Base-by-base conservation (phyloP, 2,113 vertebrate genomes). In the Uria lomvia region DNA sequence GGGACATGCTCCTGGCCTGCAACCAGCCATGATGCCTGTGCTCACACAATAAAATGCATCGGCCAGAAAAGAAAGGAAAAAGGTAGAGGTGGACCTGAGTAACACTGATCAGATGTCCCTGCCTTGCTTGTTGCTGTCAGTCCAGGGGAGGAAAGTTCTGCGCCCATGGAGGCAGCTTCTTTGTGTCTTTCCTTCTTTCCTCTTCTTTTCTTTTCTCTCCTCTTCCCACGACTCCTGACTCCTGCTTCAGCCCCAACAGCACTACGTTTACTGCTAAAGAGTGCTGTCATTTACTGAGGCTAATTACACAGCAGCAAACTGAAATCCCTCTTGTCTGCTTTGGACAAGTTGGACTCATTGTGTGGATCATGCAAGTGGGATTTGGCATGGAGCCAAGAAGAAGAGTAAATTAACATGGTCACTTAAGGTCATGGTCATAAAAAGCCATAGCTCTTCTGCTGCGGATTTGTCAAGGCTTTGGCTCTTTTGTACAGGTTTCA, bases 391-490 rank as follows among this genome's bases (percentile, higher is more conserved):
- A 82, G 74, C 85, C 90, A 94, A 74, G 47, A 82, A 90, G 77
- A 87, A 60, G 60, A 87, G 43, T 72, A 65, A 78, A 95, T 88
- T 59, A 85, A 49, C 18, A 26, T 76, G 70, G 77, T 91, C 90
- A 73, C 58, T 91, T 96, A 75, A 95, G 85, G 85, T 94, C 87
- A 76, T n/a, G 36, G 58, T 88, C 66, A 86, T 93, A 93, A 91
- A 95, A 91, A 76, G 14, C 9, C 45, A n/a, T 78, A 81, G 73
- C 15, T 91, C 36, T 87, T 92, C 66, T 88, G 60, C 38, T 62
- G 19, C 52, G 90, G 52, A 65, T 85, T 80, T 95, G 50, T 84
- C 62, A 94, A 85, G 40, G 30, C 30, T 96, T 93, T 94, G 66
- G 40, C 45, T 92, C 30, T 85, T 94, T 76, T 70, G 27, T 65